Conservation (phyloP, 2,113 vertebrate genomes). For the Notothenia coriiceps region DNA sequence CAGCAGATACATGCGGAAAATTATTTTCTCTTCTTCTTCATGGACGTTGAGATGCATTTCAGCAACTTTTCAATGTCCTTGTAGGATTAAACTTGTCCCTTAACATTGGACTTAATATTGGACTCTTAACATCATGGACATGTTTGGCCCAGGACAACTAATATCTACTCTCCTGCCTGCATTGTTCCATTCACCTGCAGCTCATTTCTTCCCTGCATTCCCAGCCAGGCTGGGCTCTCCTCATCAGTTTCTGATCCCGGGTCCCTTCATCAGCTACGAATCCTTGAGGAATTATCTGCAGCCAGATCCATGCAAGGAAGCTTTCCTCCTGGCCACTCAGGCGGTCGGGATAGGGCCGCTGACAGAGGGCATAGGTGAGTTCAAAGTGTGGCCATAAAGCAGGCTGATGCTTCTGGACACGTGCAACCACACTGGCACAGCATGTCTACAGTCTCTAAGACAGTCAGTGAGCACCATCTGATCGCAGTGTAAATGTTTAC, state of each 20-base stretch:
- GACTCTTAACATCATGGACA: slow-evolving; percentile 63
- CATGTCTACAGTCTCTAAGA: slow-evolving; percentile 50
- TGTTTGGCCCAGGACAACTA: slow-evolving; percentile 85
- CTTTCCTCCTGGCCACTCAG: slow-evolving; percentile 82
- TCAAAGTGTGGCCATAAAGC: neutral
- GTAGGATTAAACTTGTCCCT: slow-evolving; percentile 32
- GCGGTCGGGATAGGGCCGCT: slow-evolving; percentile 70
- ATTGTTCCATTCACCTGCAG: slow-evolving; percentile 80
- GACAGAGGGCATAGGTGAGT: slow-evolving; percentile 81
- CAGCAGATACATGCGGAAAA: slow-evolving; percentile 6
- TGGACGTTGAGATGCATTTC: slow-evolving; percentile 51
- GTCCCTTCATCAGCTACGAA: slow-evolving; percentile 86
- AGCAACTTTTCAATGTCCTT: slow-evolving; percentile 5
- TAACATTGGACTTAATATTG: slow-evolving; percentile 35
- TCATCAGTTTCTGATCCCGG: slow-evolving; percentile 82
- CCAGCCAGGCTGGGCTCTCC: slow-evolving; percentile 75
- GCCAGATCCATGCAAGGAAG: slow-evolving; percentile 85
- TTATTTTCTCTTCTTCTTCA: neutral
- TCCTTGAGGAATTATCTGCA: slow-evolving; percentile 84
- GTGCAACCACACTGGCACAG: slow-evolving; percentile 51
- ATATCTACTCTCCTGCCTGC: slow-evolving; percentile 82
- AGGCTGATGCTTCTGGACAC: slow-evolving; percentile 8
- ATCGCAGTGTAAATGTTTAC: slow-evolving; percentile 84
- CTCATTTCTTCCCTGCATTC: slow-evolving; percentile 83
- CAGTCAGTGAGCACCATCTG: slow-evolving; percentile 71